Conservation (phyloP, 2,113 vertebrate species). For the Lipotes vexillifer region DNA sequence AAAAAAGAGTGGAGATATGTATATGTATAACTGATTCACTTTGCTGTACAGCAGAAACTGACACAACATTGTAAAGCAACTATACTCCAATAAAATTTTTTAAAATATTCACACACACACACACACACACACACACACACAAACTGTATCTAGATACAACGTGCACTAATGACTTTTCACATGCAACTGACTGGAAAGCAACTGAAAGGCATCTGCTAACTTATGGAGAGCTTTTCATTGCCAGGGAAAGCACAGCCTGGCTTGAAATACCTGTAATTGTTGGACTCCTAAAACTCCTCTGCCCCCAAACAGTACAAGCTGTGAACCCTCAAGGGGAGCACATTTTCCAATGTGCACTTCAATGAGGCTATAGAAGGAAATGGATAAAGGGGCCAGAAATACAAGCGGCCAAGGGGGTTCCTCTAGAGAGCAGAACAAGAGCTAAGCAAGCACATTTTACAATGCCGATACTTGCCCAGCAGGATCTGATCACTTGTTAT, state of each 20-base stretch:
- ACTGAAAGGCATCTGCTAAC: neutral
- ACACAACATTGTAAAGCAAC: neutral
- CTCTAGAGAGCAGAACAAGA: neutral
- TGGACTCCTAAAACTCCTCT: neutral
- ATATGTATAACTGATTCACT: neutral
- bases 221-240: neutral
- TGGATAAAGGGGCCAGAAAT: neutral
- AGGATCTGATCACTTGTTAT: neutral
- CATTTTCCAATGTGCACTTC: neutral
- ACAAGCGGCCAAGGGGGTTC: neutral
- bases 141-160: neutral
- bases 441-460: neutral
- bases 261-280: neutral
- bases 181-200: neutral
- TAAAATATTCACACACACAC: too few species aligned
- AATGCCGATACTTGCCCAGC: neutral
- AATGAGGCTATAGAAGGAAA: neutral
- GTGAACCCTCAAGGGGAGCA: neutral
- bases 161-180: neutral
- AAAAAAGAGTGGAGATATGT: neutral
- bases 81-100: too few species aligned
- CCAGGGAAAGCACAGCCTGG: neutral
- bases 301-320: neutral
- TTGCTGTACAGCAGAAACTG: neutral
- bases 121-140: neutral